Conservation (phyloP, 1,140 invertebrate genomes). For the Chelonus insularis region DNA sequence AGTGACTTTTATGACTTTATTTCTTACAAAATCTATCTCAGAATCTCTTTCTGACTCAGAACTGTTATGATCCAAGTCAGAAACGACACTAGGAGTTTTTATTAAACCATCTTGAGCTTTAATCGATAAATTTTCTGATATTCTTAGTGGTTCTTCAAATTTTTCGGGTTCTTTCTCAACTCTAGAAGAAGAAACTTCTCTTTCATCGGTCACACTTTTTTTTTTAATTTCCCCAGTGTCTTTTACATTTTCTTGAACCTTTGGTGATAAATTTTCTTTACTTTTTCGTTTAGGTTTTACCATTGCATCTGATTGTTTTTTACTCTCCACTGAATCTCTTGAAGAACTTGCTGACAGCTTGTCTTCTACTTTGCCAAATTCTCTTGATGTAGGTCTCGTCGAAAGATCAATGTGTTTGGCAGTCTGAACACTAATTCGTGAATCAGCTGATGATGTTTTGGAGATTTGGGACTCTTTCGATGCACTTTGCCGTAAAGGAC, state of each 20-base stretch:
- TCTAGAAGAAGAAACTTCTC: not conserved
- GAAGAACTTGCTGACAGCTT: slow-evolving; percentile 38
- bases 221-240: not conserved
- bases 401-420: slow-evolving; percentile 22
- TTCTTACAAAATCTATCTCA: slow-evolving; percentile 63
- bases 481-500: slow-evolving; percentile 17
- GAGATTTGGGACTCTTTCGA: slow-evolving; percentile 33
- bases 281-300: slow-evolving; percentile 48
- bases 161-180: not conserved
- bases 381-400: not conserved
- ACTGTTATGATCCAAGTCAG: slow-evolving; percentile 67
- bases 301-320: slow-evolving; percentile 37
- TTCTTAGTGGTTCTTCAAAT: slow-evolving; percentile 22
- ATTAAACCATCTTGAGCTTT: slow-evolving; percentile 26
- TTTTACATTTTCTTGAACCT: not conserved
- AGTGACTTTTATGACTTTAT: slow-evolving; percentile 48
- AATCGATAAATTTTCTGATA: not conserved
- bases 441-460: slow-evolving; percentile 40
- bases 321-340: slow-evolving; percentile 39
- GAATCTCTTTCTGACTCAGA: slow-evolving; percentile 78
- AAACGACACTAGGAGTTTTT: slow-evolving; percentile 43
- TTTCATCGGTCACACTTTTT: not conserved
- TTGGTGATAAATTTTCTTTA: slow-evolving; percentile 35
- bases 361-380: slow-evolving; percentile 26
- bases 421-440: slow-evolving; percentile 31